Evolutionary conservation across 1,140 invertebrate genomes (phyloP), one percentile per base, ranked within the genome.

Genomic region (Drosophila pandora): DNA sequence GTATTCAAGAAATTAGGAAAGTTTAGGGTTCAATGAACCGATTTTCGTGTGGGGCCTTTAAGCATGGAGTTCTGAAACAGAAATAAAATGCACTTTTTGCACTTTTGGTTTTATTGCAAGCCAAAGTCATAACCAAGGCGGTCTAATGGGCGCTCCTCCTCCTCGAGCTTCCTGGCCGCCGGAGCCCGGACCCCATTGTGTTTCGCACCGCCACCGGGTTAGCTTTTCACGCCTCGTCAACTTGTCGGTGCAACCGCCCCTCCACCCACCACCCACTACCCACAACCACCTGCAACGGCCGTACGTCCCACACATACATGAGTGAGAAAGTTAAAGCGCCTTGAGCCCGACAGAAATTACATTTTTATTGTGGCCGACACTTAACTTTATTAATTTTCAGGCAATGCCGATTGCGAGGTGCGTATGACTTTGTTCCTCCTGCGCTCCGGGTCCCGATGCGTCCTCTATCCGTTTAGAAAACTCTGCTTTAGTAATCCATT

Each of bases 301-400:
- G 10, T n/a, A 37, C 10, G n/a, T 37, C 34, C 34, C 12, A 8
- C 32, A 10, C 32, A 17, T 17, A 32, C 34, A 37, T 37, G 12
- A 37, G 34, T 37, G 34, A 10, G 34, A 45, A 56, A 21, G n/a
- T 32, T 28, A 37, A 59, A 10, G 3, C 34, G 52, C 62, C 37
- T 17, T n/a, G 3, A 22, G 56, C 52, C 53, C 30, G 25, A 37
- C 52, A 56, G 68, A 48, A 85, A 88, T 78, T 85, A 64, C 70
- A 72, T 78, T 85, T 85, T 85, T 85, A 85, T 88, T 85, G 83
- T 82, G 78, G 78, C 75, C 83, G 83, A 85, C 82, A 85, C 82
- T 85, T 85, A 85, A 88, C 82, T 85, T 85, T 85, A 85, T 85
- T 85, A 85, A 85, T 85, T 85, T 88, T 88, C 64, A 82, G 71